These are phyloP conservation scores for Todus mexicanus DNA, from an alignment of 2,797 vertebrate species.

Conservation along the genomic window DNA sequence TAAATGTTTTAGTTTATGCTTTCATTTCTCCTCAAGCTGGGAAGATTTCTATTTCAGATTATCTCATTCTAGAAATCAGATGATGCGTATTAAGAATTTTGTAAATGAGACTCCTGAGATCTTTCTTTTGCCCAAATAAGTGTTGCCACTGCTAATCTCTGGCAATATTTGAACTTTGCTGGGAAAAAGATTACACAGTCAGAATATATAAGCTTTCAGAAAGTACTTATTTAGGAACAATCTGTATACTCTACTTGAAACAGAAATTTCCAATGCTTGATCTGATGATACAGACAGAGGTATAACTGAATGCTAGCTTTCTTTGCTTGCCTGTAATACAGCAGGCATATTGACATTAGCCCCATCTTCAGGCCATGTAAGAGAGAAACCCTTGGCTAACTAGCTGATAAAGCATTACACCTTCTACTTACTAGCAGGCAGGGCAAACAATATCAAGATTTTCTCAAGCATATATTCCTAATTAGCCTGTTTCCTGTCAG, in stretches of 20 bases:
- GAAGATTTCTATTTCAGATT: neutral
- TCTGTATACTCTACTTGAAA: neutral
- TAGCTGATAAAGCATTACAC: neutral
- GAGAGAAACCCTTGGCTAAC: neutral
- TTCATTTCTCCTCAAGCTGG: neutral
- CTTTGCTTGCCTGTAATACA: neutral
- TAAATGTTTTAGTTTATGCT: neutral
- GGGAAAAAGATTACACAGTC: neutral
- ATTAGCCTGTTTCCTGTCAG: neutral
- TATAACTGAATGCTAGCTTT: neutral
- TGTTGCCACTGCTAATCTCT: neutral
- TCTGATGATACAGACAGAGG: neutral
- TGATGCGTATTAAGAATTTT: neutral
- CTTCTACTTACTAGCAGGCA: neutral
- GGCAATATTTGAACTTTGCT: neutral
- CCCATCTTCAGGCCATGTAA: neutral
- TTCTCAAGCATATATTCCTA: neutral
- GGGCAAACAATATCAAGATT: neutral
- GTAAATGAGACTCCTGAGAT: neutral
- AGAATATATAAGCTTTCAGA: neutral
- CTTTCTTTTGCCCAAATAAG: neutral
- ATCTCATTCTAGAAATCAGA: neutral
- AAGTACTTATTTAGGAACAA: neutral
- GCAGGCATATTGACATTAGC: neutral
- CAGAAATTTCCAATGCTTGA: neutral